Conservation (phyloP, 2,797 vertebrate genomes). For the Mus minutoides region DNA sequence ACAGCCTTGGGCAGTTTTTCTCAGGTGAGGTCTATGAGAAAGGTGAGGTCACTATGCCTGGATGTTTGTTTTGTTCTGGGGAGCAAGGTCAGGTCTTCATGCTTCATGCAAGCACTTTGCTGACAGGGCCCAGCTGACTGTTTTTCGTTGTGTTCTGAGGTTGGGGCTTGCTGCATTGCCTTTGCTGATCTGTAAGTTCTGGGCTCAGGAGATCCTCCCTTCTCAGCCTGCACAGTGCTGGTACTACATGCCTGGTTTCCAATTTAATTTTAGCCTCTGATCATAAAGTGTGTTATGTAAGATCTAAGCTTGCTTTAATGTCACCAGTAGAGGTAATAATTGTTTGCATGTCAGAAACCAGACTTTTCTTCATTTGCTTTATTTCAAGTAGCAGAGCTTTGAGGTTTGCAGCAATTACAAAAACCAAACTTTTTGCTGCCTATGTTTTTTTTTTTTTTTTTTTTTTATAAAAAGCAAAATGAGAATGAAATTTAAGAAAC, state of each 20-base stretch:
- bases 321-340: conserved; percentile 57
- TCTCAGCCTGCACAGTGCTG: neutral
- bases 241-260: neutral
- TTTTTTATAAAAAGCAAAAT: conserved; percentile 65
- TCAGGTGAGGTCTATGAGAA: neutral
- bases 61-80: neutral
- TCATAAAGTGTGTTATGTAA: conserved; percentile 19
- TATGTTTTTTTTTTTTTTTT: too few species aligned
- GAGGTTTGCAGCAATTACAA: conserved; percentile 64
- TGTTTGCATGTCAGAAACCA: conserved; percentile 43
- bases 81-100: neutral
- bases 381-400: conserved; percentile 70
- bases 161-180: neutral
- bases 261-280: conserved; percentile 50
- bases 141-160: neutral
- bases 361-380: conserved; percentile 66
- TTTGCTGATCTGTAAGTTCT: neutral
- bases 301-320: conserved; percentile 40
- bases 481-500: conserved; percentile 72
- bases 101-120: too few species aligned
- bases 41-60: neutral
- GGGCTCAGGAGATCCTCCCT: neutral
- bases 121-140: neutral
- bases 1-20: neutral
- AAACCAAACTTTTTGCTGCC: conserved; percentile 57